A percentile compares a stretch with the other conserved stretches of the same genome.
phyloP scores from a whole-genome alignment of 2,888 invertebrate species.

The Ommatoiulus sabulosus region DNA sequence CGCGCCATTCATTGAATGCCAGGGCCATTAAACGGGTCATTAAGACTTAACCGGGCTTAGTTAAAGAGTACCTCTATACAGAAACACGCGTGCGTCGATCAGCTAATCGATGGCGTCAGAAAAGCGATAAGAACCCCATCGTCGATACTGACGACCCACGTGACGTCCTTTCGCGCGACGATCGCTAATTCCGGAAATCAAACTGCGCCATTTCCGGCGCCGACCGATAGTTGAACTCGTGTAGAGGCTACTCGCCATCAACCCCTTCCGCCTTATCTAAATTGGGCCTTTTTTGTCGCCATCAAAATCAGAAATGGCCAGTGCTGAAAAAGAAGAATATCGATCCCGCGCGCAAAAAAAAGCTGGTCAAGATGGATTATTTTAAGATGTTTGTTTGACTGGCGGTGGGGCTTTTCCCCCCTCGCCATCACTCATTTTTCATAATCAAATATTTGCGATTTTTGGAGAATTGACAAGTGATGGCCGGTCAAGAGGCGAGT shows the following conservation, averaged over 20 bases:
- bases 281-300: constrained; percentile 32
- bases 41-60: background rate
- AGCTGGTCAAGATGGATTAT: background rate
- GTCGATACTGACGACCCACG: background rate
- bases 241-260: background rate
- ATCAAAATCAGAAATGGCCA: background rate
- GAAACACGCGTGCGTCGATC: background rate
- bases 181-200: constrained; percentile 30
- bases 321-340: background rate
- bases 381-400: constrained; percentile 22
- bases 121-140: background rate
- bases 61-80: background rate
- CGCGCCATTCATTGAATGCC: background rate
- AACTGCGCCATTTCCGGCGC: constrained; percentile 10
- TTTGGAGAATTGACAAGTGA: constrained; percentile 12
- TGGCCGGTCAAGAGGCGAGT: constrained; percentile 1
- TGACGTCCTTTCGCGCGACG: background rate
- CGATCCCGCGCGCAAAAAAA: background rate
- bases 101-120: background rate
- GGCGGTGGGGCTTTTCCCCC: background rate
- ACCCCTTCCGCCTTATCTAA: constrained; percentile 40
- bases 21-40: background rate
- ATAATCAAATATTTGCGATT: constrained; percentile 11
- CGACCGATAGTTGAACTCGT: constrained; percentile 7
- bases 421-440: constrained; percentile 33